A percentile compares a stretch with the other conserved stretches of the same genome.
phyloP scores from a whole-genome alignment of 2,797 vertebrate species.

The Nyctibius grandis region DNA sequence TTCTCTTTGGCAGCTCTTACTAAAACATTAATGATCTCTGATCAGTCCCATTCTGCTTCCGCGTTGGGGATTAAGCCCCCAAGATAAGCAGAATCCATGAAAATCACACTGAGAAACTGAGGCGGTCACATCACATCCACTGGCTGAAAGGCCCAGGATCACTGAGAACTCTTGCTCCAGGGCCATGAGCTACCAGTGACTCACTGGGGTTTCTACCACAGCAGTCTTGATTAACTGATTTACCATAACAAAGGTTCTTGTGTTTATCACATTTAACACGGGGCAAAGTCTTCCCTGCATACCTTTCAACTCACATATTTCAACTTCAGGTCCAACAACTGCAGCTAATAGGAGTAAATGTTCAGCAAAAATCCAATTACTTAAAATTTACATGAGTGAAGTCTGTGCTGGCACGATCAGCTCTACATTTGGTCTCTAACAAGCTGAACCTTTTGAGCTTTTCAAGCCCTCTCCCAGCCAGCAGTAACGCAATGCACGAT shows the following conservation, averaged over 20 bases:
- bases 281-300: not conserved
- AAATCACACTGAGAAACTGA: not conserved
- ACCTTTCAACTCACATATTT: not conserved
- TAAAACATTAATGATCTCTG: not conserved
- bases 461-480: not conserved
- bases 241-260: not conserved
- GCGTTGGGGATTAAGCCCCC: not conserved
- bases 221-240: not conserved
- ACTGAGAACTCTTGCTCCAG: fast-evolving
- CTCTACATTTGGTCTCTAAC: not conserved
- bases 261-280: not conserved
- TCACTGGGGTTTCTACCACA: not conserved
- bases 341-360: not conserved
- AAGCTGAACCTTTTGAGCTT: not conserved
- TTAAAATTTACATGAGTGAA: not conserved
- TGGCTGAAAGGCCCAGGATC: not conserved
- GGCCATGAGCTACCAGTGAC: not conserved
- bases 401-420: not conserved
- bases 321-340: not conserved
- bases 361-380: not conserved
- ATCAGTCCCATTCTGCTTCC: not conserved
- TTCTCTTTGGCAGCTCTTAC: not conserved
- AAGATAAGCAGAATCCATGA: not conserved
- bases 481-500: fast-evolving
- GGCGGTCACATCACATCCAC: not conserved